Conservation (phyloP, 2,888 invertebrate genomes). For the Cordilura impudica region DNA sequence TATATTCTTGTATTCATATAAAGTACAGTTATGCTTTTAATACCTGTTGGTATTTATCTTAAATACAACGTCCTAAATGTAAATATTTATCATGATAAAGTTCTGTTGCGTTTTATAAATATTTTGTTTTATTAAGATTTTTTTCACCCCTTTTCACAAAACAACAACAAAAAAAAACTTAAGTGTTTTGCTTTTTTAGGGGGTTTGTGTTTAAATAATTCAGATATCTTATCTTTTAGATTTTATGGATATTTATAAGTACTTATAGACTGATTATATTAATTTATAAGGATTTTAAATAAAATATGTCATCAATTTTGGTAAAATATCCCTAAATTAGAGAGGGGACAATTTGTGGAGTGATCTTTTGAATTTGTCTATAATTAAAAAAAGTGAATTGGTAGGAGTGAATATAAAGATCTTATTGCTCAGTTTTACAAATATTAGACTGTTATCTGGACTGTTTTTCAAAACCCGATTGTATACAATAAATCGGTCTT, state of each 20-base stretch:
- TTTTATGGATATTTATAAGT: background rate
- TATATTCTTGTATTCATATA: background rate
- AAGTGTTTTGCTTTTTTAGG: background rate
- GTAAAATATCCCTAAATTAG: no score
- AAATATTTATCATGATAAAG: slow-evolving; percentile 18
- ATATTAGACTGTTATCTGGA: no score
- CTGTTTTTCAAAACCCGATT: no score
- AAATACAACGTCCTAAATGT: slow-evolving; percentile 45
- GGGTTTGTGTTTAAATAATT: background rate
- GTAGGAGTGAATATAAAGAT: no score
- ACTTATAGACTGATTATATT: background rate
- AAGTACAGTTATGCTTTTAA: slow-evolving; percentile 50
- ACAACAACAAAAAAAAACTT: no score
- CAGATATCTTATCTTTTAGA: background rate
- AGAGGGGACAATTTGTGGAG: no score
- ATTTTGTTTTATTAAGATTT: background rate
- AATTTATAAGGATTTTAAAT: background rate
- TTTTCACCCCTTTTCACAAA: background rate
- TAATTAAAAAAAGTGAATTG: no score
- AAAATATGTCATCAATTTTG: background rate
- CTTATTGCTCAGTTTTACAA: no score
- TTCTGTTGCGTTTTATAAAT: background rate
- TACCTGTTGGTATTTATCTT: slow-evolving; percentile 51
- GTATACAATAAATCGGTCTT: no score
- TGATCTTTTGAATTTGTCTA: no score